Percentiles rank a stretch among this genome's conserved stretches.
These are phyloP conservation scores for Acromyrmex charruanus DNA, from an alignment of 1,140 invertebrate species.

Conservation along the genomic window DNA sequence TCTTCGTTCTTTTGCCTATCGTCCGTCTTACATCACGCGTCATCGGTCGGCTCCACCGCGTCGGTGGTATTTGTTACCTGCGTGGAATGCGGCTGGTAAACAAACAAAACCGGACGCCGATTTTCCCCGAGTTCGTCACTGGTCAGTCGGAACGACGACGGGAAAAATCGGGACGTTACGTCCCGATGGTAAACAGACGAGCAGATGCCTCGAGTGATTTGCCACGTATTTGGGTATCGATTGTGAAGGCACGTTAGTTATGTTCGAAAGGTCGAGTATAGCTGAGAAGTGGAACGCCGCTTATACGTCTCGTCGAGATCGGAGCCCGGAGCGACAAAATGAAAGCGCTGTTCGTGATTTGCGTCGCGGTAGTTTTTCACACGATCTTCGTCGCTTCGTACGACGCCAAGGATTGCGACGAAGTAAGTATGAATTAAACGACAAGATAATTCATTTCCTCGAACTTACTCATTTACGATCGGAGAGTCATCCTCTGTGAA, in stretches of 20 bases:
- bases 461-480: neutral
- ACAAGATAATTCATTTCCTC: too few relatives aligned
- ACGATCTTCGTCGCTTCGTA: neutral
- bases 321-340: conserved; percentile 40
- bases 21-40: conserved; percentile 14
- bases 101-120: neutral
- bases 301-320: neutral
- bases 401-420: neutral
- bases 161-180: neutral
- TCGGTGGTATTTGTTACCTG: neutral
- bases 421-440: conserved; percentile 54
- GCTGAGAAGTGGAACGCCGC: neutral
- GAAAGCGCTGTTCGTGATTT: conserved; percentile 36
- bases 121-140: neutral
- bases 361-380: conserved; percentile 14
- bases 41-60: neutral
- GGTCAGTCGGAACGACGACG: neutral
- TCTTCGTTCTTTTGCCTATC: conserved; percentile 40
- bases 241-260: neutral
- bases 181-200: neutral
- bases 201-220: neutral
- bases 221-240: neutral
- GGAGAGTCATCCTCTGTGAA: neutral
- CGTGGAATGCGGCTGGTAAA: conserved; percentile 26
- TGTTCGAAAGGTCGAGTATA: neutral